Evolutionary conservation across 1,140 invertebrate genomes (phyloP).

Genomic region (Phortica variegata): DNA sequence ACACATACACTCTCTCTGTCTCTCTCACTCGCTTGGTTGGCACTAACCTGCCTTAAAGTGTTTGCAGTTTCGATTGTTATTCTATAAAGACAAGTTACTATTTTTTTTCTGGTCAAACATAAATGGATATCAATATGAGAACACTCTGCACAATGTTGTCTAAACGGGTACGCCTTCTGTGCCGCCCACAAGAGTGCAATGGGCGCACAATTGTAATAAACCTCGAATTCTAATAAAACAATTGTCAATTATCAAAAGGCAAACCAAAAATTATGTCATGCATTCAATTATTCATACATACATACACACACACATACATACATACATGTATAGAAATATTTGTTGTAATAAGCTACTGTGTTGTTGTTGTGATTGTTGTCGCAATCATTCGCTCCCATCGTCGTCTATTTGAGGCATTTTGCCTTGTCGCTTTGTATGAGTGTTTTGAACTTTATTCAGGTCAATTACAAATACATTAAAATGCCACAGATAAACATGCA

Average conservation of each 20-base stretch:
- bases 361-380: too few species aligned
- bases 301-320: not conserved
- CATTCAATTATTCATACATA: conserved; percentile 13
- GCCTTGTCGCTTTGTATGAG: conserved; percentile 40
- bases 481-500: conserved; percentile 42
- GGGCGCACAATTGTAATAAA: too few species aligned
- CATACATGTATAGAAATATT: conserved; percentile 37
- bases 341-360: not conserved
- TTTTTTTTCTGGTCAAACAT: too few species aligned
- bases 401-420: conserved; percentile 29
- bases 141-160: too few species aligned
- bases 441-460: conserved; percentile 57
- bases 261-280: conserved; percentile 37
- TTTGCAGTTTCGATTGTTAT: too few species aligned
- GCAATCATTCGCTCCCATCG: not conserved
- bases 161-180: too few species aligned
- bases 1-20: too few species aligned
- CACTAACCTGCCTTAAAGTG: too few species aligned
- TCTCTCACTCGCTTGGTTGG: too few species aligned
- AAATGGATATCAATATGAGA: too few species aligned
- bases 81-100: too few species aligned
- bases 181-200: too few species aligned
- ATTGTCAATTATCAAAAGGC: conserved; percentile 46
- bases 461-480: conserved; percentile 57
- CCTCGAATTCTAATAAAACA: conserved; percentile 30